Evolutionary conservation across 2,797 vertebrate genomes (phyloP).

Genomic region (Ceryle rudis): DNA sequence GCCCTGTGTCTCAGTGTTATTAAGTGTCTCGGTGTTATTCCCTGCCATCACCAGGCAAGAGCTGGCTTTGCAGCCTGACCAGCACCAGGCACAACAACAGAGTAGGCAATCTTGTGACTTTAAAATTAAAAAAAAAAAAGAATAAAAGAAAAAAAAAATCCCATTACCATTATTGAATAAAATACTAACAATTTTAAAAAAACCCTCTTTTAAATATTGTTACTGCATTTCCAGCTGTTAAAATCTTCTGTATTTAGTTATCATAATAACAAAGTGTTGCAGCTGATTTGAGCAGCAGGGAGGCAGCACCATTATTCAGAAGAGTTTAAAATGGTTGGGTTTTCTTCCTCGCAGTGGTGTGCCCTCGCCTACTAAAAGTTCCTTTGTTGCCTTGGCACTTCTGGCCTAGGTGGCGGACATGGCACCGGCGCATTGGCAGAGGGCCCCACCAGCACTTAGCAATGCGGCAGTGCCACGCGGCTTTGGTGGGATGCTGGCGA

Average conservation of each 20-base stretch:
- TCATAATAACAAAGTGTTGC: slow-evolving; percentile 76
- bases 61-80: neutral
- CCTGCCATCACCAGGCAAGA: slow-evolving; percentile 26
- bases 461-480: neutral
- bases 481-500: neutral
- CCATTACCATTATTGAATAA: slow-evolving; percentile 75
- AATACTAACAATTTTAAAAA: slow-evolving; percentile 45
- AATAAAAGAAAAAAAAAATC: neutral
- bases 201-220: slow-evolving; percentile 77
- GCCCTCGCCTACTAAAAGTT: slow-evolving; percentile 40
- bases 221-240: slow-evolving; percentile 81
- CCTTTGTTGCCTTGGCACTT: slow-evolving; percentile 60
- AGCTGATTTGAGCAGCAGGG: slow-evolving; percentile 79
- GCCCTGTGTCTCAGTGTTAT: neutral
- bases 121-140: slow-evolving; percentile 2
- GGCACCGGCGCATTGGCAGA: neutral
- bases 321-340: slow-evolving; percentile 57
- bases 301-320: slow-evolving; percentile 71
- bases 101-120: slow-evolving; percentile 30
- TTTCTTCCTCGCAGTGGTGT: slow-evolving; percentile 64
- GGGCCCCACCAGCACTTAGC: neutral
- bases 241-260: slow-evolving; percentile 77
- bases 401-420: slow-evolving; percentile 9
- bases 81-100: neutral
- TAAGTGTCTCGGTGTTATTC: neutral